Percentiles rank a stretch among this genome's conserved stretches.
Conservation (phyloP, 2,797 vertebrate species). For the Allobates femoralis region DNA sequence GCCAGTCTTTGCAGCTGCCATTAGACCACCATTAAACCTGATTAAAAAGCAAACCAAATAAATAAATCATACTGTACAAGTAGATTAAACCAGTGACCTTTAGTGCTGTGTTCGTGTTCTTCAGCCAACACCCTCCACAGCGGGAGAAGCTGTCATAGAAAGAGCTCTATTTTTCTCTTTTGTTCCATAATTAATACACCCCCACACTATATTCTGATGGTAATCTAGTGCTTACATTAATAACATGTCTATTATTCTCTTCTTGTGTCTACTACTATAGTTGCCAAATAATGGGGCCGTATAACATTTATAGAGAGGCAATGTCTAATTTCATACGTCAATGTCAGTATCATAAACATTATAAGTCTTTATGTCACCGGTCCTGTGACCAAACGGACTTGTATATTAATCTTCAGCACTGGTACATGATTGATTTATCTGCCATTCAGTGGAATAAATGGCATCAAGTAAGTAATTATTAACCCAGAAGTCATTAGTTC, state of each 20-base stretch:
- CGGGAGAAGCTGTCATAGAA: neutral
- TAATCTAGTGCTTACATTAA: neutral
- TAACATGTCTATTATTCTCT: neutral
- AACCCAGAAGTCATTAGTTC: slow-evolving; percentile 14
- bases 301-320: neutral
- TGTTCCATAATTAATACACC: neutral
- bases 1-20: too few relatives aligned
- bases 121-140: neutral
- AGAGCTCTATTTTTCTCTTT: neutral
- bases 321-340: neutral
- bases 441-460: neutral
- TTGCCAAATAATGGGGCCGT: neutral
- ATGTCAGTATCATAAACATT: neutral
- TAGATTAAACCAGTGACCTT: neutral
- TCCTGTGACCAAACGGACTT: neutral
- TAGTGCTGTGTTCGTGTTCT: neutral
- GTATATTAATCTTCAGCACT: neutral
- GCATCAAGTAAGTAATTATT: slow-evolving; percentile 7
- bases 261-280: neutral
- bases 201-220: neutral
- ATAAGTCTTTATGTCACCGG: neutral
- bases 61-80: neutral
- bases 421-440: slow-evolving; percentile 6
- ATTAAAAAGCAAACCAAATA: too few relatives aligned
- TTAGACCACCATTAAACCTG: too few relatives aligned